A percentile compares a stretch with the other conserved stretches of the same genome.
Evolutionary conservation across 1,140 invertebrate species (phyloP).

Genomic region (Drosophila equinoxialis): DNA sequence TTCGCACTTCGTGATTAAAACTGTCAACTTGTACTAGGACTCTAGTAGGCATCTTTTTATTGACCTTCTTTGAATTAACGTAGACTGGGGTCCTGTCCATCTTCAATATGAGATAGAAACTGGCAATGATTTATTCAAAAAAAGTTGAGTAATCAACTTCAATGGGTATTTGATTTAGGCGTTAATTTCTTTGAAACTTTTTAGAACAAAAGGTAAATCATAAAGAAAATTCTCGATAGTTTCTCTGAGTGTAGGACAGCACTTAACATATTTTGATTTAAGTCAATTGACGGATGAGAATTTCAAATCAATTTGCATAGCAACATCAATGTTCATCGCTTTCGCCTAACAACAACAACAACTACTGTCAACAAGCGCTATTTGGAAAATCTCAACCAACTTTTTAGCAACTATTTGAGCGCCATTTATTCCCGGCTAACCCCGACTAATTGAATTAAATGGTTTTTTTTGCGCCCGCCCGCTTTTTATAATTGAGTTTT

Average conservation of each 20-base stretch:
- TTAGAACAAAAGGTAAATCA: no score
- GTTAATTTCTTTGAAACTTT: no score
- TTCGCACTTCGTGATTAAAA: no score
- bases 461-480: constrained; percentile 20
- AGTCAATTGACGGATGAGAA: background rate
- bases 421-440: constrained; percentile 10
- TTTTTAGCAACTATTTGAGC: constrained; percentile 12
- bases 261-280: constrained; percentile 9
- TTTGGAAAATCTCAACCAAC: constrained; percentile 5
- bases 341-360: background rate
- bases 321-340: constrained; percentile 4
- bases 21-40: no score
- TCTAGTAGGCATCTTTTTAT: no score
- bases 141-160: no score
- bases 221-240: background rate
- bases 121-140: no score
- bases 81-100: no score
- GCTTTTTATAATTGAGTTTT: constrained; percentile 13
- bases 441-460: constrained; percentile 18
- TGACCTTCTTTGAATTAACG: no score
- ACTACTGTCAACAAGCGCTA: background rate
- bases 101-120: no score
- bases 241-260: background rate
- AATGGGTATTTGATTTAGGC: no score
- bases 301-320: constrained; percentile 4